phyloP scores from a whole-genome alignment of 2,113 vertebrate species.

The Hydrochoerus hydrochaeris region DNA sequence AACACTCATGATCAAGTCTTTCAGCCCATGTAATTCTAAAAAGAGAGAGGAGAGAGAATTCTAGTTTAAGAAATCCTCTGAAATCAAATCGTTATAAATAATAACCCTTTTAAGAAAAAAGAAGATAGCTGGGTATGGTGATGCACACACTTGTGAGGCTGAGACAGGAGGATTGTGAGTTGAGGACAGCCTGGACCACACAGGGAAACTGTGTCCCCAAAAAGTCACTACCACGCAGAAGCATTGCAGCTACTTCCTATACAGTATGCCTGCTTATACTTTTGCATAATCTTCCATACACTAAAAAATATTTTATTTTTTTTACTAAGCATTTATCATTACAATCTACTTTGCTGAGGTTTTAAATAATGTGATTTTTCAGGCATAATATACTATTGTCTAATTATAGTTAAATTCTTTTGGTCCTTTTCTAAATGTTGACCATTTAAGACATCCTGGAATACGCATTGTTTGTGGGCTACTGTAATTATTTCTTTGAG shows the following conservation, averaged over 20 bases:
- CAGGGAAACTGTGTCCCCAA: background rate
- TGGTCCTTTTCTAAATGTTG: background rate
- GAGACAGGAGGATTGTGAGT: background rate
- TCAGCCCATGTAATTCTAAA: background rate
- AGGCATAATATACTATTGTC: background rate
- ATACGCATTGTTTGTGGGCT: background rate
- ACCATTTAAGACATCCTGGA: background rate
- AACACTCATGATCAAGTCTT: background rate
- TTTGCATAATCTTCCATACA: background rate
- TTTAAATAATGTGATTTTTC: slow-evolving; percentile 25
- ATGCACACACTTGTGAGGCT: background rate
- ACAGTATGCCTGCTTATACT: background rate
- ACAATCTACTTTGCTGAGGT: background rate
- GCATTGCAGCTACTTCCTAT: background rate
- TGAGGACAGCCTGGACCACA: background rate
- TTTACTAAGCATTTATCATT: slow-evolving; percentile 17
- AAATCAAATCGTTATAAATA: background rate
- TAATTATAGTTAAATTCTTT: background rate
- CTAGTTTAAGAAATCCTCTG: background rate
- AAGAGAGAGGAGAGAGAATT: background rate
- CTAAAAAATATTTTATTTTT: background rate
- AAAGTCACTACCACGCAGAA: background rate
- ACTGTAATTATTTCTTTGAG: background rate
- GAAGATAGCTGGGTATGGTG: background rate
- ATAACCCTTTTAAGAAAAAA: background rate